phyloP scores from a whole-genome alignment of 2,113 vertebrate species.

The Pituophis catenifer region DNA sequence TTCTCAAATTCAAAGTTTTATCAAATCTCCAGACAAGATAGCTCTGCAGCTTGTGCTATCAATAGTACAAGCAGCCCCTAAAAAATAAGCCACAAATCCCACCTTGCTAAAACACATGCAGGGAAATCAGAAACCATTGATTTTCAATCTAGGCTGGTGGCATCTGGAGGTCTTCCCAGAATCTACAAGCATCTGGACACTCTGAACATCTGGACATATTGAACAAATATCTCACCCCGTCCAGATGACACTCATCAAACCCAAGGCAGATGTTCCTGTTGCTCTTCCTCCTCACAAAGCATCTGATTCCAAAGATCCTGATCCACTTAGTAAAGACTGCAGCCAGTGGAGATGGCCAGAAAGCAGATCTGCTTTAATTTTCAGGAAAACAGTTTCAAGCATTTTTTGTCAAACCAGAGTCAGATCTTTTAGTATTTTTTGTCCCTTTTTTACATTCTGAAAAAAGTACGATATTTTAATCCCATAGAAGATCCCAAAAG shows the following conservation, averaged over 20 bases:
- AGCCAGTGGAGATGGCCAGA: neutral
- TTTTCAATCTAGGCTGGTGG: neutral
- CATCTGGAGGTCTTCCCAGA: neutral
- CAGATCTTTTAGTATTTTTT: neutral
- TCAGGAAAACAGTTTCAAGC: neutral
- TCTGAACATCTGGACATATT: neutral
- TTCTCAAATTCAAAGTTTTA: neutral
- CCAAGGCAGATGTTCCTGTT: neutral
- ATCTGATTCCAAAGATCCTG: neutral
- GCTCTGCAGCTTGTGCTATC: neutral
- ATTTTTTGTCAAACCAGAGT: neutral
- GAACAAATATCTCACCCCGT: neutral
- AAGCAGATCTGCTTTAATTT: neutral
- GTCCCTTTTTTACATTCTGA: neutral
- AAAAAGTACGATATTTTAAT: neutral
- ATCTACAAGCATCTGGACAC: neutral
- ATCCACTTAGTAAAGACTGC: neutral
- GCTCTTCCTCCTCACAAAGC: neutral
- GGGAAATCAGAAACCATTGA: neutral
- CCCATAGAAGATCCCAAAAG: neutral
- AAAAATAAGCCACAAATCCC: neutral
- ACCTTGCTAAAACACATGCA: neutral
- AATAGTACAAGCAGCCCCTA: neutral
- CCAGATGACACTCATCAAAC: neutral
- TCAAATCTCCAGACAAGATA: neutral